Evolutionary conservation across 2,888 invertebrate species (phyloP).

Genomic region (Synanthedon andrenaeformis): DNA sequence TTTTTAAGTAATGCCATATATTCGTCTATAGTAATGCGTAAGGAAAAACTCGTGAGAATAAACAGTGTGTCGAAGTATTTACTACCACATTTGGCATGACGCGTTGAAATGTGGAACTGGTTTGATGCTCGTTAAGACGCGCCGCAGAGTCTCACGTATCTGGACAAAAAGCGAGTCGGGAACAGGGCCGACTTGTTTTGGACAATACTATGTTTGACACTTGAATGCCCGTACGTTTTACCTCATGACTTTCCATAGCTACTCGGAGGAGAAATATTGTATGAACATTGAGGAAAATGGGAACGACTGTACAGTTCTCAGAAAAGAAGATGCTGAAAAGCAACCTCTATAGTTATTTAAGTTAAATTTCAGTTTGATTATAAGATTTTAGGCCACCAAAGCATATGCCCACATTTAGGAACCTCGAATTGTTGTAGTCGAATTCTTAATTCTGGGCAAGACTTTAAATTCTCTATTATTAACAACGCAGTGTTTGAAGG

Average conservation of each 20-base stretch:
- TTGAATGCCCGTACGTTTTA: slow-evolving; percentile 54
- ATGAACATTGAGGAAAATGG: slow-evolving; percentile 1
- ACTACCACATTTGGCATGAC: slow-evolving; percentile 55
- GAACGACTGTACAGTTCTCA: slow-evolving; percentile 1
- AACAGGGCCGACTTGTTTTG: slow-evolving; percentile 48
- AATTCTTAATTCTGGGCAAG: no score
- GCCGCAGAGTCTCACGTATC: slow-evolving; percentile 58
- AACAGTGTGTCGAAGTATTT: slow-evolving; percentile 41
- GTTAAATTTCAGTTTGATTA: no score
- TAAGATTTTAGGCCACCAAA: no score
- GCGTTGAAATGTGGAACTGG: slow-evolving; percentile 54
- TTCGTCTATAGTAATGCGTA: slow-evolving; percentile 1
- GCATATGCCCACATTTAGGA: no score
- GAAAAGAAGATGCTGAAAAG: slow-evolving; percentile 1
- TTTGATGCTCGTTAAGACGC: slow-evolving; percentile 59
- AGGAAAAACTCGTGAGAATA: slow-evolving; percentile 34
- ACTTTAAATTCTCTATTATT: no score
- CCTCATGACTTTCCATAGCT: slow-evolving; percentile 28
- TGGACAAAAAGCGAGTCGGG: slow-evolving; percentile 50
- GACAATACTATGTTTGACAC: slow-evolving; percentile 55
- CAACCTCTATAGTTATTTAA: neutral
- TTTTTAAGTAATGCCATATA: neutral
- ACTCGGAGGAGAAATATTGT: slow-evolving; percentile 10
- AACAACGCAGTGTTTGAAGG: no score
- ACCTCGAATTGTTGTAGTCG: no score